Evolutionary conservation across 2,113 vertebrate species (phyloP).

Genomic region (Ailuropoda melanoleuca): DNA sequence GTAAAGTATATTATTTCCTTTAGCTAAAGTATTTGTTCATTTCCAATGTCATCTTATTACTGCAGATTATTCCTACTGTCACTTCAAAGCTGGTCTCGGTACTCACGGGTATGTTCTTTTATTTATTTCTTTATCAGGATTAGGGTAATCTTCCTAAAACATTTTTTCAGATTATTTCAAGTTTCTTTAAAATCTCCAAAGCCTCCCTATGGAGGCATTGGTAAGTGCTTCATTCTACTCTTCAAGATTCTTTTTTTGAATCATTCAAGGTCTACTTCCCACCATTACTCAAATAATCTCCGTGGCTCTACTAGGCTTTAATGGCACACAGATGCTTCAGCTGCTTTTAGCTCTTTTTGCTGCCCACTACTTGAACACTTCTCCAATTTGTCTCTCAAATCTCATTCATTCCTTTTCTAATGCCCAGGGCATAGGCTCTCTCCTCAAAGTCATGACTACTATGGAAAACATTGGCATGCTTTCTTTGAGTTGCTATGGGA

Average conservation of each 20-base stretch:
- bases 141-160: not conserved
- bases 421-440: not conserved
- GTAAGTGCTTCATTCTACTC: not conserved
- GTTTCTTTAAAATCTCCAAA: not conserved
- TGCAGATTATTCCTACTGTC: not conserved
- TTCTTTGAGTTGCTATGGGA: not conserved
- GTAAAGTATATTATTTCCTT: not conserved
- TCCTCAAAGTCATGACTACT: not conserved
- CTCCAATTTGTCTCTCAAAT: not conserved
- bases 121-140: not conserved
- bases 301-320: not conserved
- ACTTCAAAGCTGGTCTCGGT: not conserved
- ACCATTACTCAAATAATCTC: not conserved
- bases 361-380: not conserved
- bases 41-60: not conserved
- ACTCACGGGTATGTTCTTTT: not conserved
- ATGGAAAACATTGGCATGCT: not conserved
- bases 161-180: not conserved
- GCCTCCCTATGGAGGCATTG: not conserved
- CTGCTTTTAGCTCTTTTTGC: not conserved
- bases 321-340: not conserved
- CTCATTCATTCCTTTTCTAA: not conserved
- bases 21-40: not conserved
- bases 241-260: not conserved
- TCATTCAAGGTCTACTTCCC: not conserved